Evolutionary conservation across 2,888 invertebrate genomes (phyloP).

Genomic region (Fragum fragum): DNA sequence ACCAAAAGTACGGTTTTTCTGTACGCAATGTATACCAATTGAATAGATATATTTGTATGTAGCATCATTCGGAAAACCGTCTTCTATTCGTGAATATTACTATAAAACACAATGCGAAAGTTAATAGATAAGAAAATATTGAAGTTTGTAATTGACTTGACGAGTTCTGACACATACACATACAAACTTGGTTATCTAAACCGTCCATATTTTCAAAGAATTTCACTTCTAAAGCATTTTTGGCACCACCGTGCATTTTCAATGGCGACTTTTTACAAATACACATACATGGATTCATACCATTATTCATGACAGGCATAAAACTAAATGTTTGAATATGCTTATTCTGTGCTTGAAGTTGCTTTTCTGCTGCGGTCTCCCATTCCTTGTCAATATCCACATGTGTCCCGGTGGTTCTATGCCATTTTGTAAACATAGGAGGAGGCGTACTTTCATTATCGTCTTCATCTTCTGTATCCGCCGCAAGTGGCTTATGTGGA

Average conservation of each 20-base stretch:
- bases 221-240: slow-evolving; percentile 50
- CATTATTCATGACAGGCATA: slow-evolving; percentile 61
- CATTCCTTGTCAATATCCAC: slow-evolving; percentile 25
- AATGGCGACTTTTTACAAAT: slow-evolving; percentile 63
- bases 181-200: slow-evolving; percentile 66
- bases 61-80: neutral
- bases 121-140: neutral
- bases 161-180: slow-evolving; percentile 67
- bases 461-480: slow-evolving; percentile 53
- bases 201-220: slow-evolving; percentile 61
- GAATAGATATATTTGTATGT: no score
- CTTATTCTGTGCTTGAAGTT: slow-evolving; percentile 25
- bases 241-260: slow-evolving; percentile 44
- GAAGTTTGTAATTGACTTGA: neutral
- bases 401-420: slow-evolving; percentile 16
- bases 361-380: slow-evolving; percentile 37
- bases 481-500: slow-evolving; percentile 61
- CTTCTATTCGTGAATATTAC: neutral
- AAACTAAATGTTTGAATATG: slow-evolving; percentile 50
- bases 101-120: neutral
- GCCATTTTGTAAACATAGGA: slow-evolving; percentile 40
- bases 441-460: slow-evolving; percentile 22
- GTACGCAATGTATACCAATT: no score
- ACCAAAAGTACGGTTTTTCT: no score
- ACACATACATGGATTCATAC: slow-evolving; percentile 67